phyloP scores from a whole-genome alignment of 2,113 vertebrate genomes.

The Eidolon helvum region DNA sequence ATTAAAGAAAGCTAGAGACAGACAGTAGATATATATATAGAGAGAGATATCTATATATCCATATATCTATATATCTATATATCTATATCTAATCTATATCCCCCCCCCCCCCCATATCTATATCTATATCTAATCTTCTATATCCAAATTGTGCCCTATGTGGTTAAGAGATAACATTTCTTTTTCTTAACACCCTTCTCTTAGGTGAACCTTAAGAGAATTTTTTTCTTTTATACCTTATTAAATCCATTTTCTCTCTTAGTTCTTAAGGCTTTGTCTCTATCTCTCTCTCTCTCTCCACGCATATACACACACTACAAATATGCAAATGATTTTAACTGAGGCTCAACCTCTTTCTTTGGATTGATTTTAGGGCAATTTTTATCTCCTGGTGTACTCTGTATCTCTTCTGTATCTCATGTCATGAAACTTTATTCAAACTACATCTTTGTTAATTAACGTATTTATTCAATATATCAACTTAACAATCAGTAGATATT shows the following conservation, averaged over 20 bases:
- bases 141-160: background rate
- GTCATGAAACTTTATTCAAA: background rate
- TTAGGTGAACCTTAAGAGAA: background rate
- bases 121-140: background rate
- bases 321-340: background rate
- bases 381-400: background rate
- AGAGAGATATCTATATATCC: too few relatives aligned
- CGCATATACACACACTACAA: accelerated
- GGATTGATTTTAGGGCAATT: background rate
- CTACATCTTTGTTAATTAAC: background rate
- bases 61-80: too few relatives aligned
- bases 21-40: background rate
- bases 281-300: background rate
- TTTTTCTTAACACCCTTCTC: background rate
- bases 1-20: background rate
- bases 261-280: background rate
- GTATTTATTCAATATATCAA: background rate
- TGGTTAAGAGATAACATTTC: background rate
- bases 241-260: background rate
- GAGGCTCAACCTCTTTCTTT: background rate
- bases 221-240: background rate
- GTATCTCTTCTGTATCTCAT: background rate
- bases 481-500: background rate
- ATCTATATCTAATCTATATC: too few relatives aligned
- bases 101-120: too few relatives aligned